Conservation (phyloP, 2,888 invertebrate species). For the Hemicrepidius hirtus region DNA sequence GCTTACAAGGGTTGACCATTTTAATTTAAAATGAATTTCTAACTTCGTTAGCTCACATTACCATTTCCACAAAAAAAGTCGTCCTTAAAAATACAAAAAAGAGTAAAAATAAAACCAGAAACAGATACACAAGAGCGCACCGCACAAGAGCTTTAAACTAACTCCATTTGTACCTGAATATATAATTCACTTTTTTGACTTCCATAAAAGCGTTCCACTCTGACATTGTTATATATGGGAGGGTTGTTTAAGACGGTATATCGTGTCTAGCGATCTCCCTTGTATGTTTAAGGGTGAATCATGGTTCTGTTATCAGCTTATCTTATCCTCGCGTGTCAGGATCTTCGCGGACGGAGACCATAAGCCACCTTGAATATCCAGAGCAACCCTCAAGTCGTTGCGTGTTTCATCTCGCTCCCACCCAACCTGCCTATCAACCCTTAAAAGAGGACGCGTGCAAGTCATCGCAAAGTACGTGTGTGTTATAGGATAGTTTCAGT, state of each 20-base stretch:
- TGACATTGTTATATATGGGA: conserved; percentile 54
- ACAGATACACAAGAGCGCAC: no score
- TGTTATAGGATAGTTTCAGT: background rate
- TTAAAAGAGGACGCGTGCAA: background rate
- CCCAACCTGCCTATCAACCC: background rate
- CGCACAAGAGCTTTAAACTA: background rate
- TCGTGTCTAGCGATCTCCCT: conserved; percentile 55
- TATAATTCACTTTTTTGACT: conserved; percentile 53
- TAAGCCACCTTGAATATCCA: conserved; percentile 59
- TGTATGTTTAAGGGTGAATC: conserved; percentile 64
- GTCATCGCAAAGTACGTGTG: background rate
- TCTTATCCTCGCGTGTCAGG: conserved; percentile 63
- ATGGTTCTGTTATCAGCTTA: conserved; percentile 62
- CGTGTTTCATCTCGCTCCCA: conserved; percentile 27
- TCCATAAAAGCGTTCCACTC: conserved; percentile 50
- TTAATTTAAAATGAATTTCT: no score
- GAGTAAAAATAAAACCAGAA: no score
- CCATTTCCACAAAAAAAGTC: no score
- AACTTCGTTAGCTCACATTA: no score
- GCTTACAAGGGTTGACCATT: no score
- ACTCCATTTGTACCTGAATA: conserved; percentile 39
- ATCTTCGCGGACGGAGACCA: conserved; percentile 59
- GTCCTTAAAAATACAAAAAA: no score
- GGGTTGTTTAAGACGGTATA: conserved; percentile 56
- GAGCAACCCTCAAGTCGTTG: conserved; percentile 38